Evolutionary conservation across 2,113 vertebrate genomes (phyloP), one percentile per base, ranked within the genome.

Genomic region (Muntiacus reevesi): DNA sequence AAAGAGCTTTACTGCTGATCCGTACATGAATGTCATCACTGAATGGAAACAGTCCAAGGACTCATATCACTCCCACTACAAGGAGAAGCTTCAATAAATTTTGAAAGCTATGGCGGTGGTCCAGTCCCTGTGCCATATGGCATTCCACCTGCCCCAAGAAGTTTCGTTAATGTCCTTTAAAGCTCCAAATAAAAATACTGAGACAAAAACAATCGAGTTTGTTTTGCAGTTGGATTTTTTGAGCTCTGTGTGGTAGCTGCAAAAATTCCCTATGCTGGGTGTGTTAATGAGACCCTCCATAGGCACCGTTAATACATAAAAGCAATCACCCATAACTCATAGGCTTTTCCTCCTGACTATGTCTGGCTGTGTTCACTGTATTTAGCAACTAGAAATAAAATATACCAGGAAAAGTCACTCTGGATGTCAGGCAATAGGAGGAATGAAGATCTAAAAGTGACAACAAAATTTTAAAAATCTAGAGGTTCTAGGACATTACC

Each of bases 231-330:
- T 98, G 0, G 94, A 62, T 96, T 97, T 98, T 97, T 95, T 97
- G 89, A 97, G 94, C 98, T 97, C 98, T 98, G 71, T 94, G 76
- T 97, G 97, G 67, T 97, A 98, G 94, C 97, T 98, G 91, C 84
- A 98, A 97, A 97, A 97, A 96, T 95, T 98, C 91, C 95, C 93
- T 98, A 98, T 97, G 98, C 98, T 98, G 98, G 88, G 98, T 3
- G 89, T 98, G 97, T 97, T 98, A 98, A 99, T 98, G 97, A 99
- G 98, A 97, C 92, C 97, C 95, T 98, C 95, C 95, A 96, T 78
- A 94, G 96, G 94, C 89, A 96, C 94, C 67, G 89, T 88, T 98
- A 98, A 97, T 98, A 97, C 96, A 97, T 97, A 98, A 99, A 98
- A 98, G 97, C 93, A 97, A 98, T 98, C 96, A 98, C 89, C 96